Evolutionary conservation across 2,113 vertebrate species (phyloP).

Genomic region (Prunella himalayana): DNA sequence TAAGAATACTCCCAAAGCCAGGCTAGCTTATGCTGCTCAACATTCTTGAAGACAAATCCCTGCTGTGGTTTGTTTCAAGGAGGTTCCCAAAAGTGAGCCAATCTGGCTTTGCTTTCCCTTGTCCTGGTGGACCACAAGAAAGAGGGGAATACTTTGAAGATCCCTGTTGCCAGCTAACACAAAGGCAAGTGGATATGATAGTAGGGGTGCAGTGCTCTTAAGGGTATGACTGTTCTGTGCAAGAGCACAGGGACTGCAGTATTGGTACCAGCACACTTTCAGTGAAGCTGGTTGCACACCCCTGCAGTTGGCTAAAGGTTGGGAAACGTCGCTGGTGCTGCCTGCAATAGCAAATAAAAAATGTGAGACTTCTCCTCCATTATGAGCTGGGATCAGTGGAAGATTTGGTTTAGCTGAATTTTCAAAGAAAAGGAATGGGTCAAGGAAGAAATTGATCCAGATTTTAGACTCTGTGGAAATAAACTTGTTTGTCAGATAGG

Average conservation of each 20-base stretch:
- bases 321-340: background rate
- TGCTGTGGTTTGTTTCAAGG: background rate
- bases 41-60: background rate
- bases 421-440: background rate
- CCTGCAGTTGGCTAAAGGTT: background rate
- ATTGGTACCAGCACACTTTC: background rate
- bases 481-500: background rate
- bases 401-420: background rate
- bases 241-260: background rate
- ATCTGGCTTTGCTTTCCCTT: background rate
- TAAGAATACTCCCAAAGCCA: background rate
- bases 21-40: background rate
- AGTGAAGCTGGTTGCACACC: background rate
- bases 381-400: background rate
- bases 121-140: background rate
- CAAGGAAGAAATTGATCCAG: background rate
- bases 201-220: background rate
- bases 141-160: background rate
- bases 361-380: background rate
- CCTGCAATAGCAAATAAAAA: background rate
- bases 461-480: background rate
- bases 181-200: background rate
- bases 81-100: background rate
- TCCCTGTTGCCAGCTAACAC: background rate
- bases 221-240: background rate